Evolutionary conservation across 2,888 invertebrate genomes (phyloP).

Genomic region (Bellardia pandia): DNA sequence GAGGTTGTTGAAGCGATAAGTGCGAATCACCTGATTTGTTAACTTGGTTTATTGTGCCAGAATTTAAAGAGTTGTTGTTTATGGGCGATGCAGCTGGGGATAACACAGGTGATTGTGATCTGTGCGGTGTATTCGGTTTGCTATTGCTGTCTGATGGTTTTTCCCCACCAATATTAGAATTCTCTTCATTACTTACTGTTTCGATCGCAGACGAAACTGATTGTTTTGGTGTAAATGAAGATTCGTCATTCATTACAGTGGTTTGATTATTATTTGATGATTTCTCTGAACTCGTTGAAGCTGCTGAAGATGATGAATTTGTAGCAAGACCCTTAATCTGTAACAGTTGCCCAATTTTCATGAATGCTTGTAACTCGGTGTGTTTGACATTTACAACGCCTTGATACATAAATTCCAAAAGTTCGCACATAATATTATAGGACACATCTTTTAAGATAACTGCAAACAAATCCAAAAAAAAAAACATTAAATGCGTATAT

Average conservation of each 20-base stretch:
- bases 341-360: slow-evolving; percentile 84
- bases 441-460: slow-evolving; percentile 86
- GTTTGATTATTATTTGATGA: slow-evolving; percentile 75
- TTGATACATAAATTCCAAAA: slow-evolving; percentile 87
- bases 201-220: slow-evolving; percentile 62
- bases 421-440: slow-evolving; percentile 85
- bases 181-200: slow-evolving; percentile 68
- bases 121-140: slow-evolving; percentile 75
- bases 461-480: slow-evolving; percentile 78
- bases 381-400: slow-evolving; percentile 86
- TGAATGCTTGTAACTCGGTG: slow-evolving; percentile 84
- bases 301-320: slow-evolving; percentile 78
- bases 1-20: slow-evolving; percentile 63
- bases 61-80: slow-evolving; percentile 58
- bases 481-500: neutral
- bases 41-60: slow-evolving; percentile 61
- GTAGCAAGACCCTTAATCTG: slow-evolving; percentile 85
- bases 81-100: slow-evolving; percentile 75
- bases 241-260: slow-evolving; percentile 68
- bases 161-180: slow-evolving; percentile 39
- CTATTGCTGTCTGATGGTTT: slow-evolving; percentile 70
- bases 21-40: slow-evolving; percentile 54
- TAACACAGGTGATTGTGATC: slow-evolving; percentile 76
- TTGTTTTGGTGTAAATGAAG: slow-evolving; percentile 59
- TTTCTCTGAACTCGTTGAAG: slow-evolving; percentile 79